Percentiles rank a stretch among this genome's conserved stretches.
These are phyloP conservation scores for Pogonognathellus flavescens DNA, from an alignment of 1,140 invertebrate species.

Conservation along the genomic window DNA sequence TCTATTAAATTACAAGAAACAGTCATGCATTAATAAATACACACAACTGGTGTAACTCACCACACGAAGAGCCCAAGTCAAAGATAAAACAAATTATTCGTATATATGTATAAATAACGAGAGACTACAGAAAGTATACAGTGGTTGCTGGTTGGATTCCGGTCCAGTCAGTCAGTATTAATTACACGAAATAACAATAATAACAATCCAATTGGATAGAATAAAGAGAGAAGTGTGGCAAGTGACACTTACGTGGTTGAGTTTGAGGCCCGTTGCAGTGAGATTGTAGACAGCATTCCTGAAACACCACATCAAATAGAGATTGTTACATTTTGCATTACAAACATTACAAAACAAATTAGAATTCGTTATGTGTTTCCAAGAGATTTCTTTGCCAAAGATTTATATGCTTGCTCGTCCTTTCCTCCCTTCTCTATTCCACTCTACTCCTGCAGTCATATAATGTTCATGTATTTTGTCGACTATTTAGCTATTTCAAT, in stretches of 20 bases:
- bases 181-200: neutral
- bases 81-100: too few relatives aligned
- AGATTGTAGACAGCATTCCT: constrained; percentile 67
- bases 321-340: constrained; percentile 14
- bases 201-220: neutral
- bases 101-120: too few relatives aligned
- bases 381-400: neutral
- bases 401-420: neutral
- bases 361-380: neutral
- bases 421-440: neutral
- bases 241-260: constrained; percentile 63
- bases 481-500: too few relatives aligned
- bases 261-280: constrained; percentile 61
- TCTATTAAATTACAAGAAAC: too few relatives aligned
- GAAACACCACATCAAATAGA: constrained; percentile 55
- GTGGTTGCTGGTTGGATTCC: too few relatives aligned
- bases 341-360: constrained; percentile 19
- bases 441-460: neutral
- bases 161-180: too few relatives aligned
- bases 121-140: too few relatives aligned
- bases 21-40: too few relatives aligned
- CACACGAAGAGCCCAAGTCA: too few relatives aligned
- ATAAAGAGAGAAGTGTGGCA: neutral
- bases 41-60: too few relatives aligned
- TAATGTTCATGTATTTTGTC: neutral